phyloP scores from a whole-genome alignment of 2,888 invertebrate species.

The Anarsia innoxiella region DNA sequence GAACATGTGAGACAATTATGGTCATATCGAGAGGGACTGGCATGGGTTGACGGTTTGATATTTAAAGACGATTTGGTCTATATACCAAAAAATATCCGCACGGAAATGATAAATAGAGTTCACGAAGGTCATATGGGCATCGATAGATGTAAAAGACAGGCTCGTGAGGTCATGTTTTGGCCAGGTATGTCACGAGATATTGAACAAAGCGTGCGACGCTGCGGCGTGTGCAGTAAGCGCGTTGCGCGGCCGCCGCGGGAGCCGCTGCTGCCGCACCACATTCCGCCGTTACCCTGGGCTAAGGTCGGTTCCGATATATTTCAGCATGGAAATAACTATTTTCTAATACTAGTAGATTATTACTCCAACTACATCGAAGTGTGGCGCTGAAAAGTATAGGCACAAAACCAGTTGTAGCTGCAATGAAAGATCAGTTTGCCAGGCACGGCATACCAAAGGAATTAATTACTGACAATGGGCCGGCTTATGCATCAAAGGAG shows the following conservation, averaged over 20 bases:
- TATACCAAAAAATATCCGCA: not conserved
- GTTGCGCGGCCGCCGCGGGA: conserved; percentile 11
- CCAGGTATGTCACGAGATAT: conserved; percentile 23
- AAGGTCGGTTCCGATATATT: conserved; percentile 8
- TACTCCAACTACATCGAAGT: conserved; percentile 7
- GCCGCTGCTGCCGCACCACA: not conserved
- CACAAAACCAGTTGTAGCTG: not conserved
- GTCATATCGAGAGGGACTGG: conserved; percentile 7
- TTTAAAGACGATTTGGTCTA: not conserved
- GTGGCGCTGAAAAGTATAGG: not conserved
- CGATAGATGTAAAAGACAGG: conserved; percentile 18
- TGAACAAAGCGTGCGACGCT: conserved; percentile 19
- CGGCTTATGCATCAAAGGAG: conserved; percentile 4
- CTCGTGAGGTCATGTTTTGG: conserved; percentile 27
- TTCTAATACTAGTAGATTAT: conserved; percentile 6
- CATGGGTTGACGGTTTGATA: not conserved
- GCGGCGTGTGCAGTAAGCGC: conserved; percentile 17
- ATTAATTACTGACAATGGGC: conserved; percentile 6
- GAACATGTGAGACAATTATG: conserved; percentile 9
- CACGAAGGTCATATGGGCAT: conserved; percentile 29
- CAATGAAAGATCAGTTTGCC: conserved; percentile 7
- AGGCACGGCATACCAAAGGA: conserved; percentile 5
- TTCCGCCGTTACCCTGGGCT: not conserved
- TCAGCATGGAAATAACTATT: conserved; percentile 1
- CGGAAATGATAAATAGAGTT: not conserved